Evolutionary conservation across 1,140 invertebrate species (phyloP), one percentile per base, ranked within the genome.

Genomic region (Drosophila carrolli): DNA sequence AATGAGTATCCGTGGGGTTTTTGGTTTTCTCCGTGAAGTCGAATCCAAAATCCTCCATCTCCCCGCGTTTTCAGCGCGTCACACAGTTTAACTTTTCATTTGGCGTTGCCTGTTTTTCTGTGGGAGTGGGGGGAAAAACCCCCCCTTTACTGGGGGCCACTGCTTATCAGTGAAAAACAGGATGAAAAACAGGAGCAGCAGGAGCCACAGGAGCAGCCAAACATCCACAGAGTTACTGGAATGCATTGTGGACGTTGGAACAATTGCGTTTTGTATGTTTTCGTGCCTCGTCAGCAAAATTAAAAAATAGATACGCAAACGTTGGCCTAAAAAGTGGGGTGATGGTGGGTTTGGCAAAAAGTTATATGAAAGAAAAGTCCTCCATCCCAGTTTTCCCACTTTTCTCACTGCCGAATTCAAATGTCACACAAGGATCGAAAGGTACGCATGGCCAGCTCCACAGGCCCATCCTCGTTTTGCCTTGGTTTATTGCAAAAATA

Each of bases 31-130:
- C 35, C 2, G 11, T 13, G 29, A 37, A 37, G 29, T 51, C 32
- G 48, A 50, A 32, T 50, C 48, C 32, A 50, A 50, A 27, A 51
- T 51, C 48, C 48, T 35, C 40, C 43, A 38, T 5, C 6, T 43
- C 48, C 48, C 62, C 66, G 58, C 62, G 51, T 70, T 73, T 61
- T 19, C 23, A 62, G 57, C 76, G 83, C 83, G 83, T 89, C 84
- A 89, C 84, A 89, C 84, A 88, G 84, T 89, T 88, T 88, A 88
- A 88, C 85, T 88, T 88, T 88, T 88, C 84, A 88, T 88, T 88
- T 88, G 84, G 83, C 75, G 73, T 40, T 46, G 62, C 40, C 35
- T 41, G 37, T 19, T 37, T 29, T 48, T 37, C 23, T 23, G 7
- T 40, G 19, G 23, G 6, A n/a, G 10, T 6, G 57, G 32, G 32